Base-by-base conservation (phyloP, 2,797 vertebrate species). In the Cynodonichthys magdalenae region DNA sequence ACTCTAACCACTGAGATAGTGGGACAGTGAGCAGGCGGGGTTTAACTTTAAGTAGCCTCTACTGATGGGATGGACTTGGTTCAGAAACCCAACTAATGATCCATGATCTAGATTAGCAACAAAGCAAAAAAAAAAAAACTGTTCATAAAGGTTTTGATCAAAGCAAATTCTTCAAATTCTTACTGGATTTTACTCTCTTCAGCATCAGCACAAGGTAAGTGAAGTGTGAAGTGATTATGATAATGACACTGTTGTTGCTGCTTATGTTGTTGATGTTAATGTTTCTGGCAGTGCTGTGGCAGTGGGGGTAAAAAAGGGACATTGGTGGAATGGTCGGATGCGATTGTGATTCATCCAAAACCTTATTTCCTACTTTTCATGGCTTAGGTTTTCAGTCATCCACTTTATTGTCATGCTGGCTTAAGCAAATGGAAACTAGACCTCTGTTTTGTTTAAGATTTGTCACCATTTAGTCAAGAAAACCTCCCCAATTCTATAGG, bases 11-110 rank as follows among this genome's bases (percentile, higher is more conserved):
- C 92, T 87, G 94, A 94, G 95, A 94, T 94, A 95, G 75, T 95
- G 94, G 94, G 94, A 82, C 87, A 92, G 80, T 90, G 92, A 90
- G 90, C 92, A 82, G 89, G 90, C 86, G 87, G 94, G 93, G 91
- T 91, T 90, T 89, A 91, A 91, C 93, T 94, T 92, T 87, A 11
- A 71, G 57, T 89, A 87, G 94, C 94, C 93, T 95, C 95, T 97
- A 97, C 95, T 92, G 86, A 87, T 89, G 87, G 91, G 92, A 94
- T 95, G 95, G 94, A 96, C 95, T 96, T 97, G 95, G 94, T 95
- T 93, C 93, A 94, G 94, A 93, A 87, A 92, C 91, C 92, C 89
- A 80, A 61, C 39, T 34, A 41, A 57, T 70, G 53, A 58, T 53
- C 17, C 34, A 44, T 17, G 36, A 34, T 10, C 8, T 28, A 46